These are phyloP conservation scores for Melinopterus prodromus DNA, from an alignment of 2,888 invertebrate genomes.

Conservation along the genomic window DNA sequence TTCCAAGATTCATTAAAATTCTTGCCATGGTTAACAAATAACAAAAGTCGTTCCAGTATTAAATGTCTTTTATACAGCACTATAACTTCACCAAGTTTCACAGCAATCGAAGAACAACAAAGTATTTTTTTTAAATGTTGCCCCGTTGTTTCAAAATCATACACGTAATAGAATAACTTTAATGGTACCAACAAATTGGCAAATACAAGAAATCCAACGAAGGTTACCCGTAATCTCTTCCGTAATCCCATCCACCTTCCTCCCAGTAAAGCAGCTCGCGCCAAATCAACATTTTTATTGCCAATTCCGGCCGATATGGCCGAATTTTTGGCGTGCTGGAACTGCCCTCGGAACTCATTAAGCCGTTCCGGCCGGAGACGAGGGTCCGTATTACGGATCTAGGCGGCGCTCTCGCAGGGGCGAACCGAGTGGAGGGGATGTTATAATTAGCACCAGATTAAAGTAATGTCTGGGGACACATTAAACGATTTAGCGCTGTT, in stretches of 20 bases:
- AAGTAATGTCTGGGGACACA: slow-evolving; percentile 70
- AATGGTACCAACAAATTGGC: too few relatives aligned
- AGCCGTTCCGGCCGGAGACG: background rate
- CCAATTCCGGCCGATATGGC: background rate
- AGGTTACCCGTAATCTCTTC: background rate
- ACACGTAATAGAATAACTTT: too few relatives aligned
- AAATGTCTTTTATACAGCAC: too few relatives aligned
- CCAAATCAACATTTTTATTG: slow-evolving; percentile 4
- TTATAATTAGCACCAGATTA: slow-evolving; percentile 72
- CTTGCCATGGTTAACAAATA: too few relatives aligned
- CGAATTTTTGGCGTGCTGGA: background rate
- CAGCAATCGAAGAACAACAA: too few relatives aligned
- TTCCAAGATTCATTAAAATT: too few relatives aligned
- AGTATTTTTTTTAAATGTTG: too few relatives aligned
- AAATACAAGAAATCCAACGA: background rate
- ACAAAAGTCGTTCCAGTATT: too few relatives aligned
- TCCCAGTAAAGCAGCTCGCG: background rate
- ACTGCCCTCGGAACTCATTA: slow-evolving; percentile 4
- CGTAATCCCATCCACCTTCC: background rate
- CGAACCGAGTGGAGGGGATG: slow-evolving; percentile 52
- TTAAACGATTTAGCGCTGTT: slow-evolving; percentile 65
- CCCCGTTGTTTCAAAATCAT: too few relatives aligned
- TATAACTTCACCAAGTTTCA: too few relatives aligned
- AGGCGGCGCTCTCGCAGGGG: slow-evolving; percentile 40
- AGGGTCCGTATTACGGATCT: background rate